Base-by-base conservation (phyloP, 2,113 vertebrate species). In the Dipodomys stephensi region DNA sequence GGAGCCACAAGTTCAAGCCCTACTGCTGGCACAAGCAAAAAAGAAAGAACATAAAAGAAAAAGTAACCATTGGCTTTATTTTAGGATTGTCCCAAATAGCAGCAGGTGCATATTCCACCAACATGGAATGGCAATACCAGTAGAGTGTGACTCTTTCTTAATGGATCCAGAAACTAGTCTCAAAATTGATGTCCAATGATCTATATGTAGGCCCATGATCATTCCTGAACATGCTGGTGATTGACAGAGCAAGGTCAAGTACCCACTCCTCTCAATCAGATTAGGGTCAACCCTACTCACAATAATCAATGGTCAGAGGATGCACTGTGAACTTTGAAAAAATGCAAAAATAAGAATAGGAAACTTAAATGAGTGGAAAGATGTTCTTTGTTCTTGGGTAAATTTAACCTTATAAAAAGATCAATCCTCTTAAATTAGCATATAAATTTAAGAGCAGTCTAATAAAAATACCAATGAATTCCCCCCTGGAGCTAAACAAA, bases 341-440 rank as follows among this genome's bases (percentile, higher is more conserved):
- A 87, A 44, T 22, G 49, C 10, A 67, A 39, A 57, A 32, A 39
- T 60, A 39, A 53, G 22, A 27, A 16, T 7, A 85, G 71, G 80
- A 78, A 85, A 73, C 13, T 7, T 69, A 87, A 74, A 76, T 44
- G 64, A 88, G 23, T 79, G 46, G n/a, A 83, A 94, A 91, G 69
- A 68, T 20, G 72, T 25, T 76, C 12, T 71, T 23, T 87, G 32
- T 71, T 87, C 25, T 79, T 91, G 35, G 18, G 39, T 69, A 77
- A 44, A 86, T 72, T 83, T 90, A 87, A 71, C 32, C 22, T 83
- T 27, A 44, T 28, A 92, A 80, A 90, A 88, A 73, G 64, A 22
- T 73, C 72, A 81, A 1, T 87, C 84, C 13, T 86, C 71, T 91
- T n/a, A 87, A 81, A 67, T 84, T 77, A 87, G 7, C 80, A 82